Conservation (phyloP, 2,888 invertebrate genomes). For the Chymomyza fuscimana region DNA sequence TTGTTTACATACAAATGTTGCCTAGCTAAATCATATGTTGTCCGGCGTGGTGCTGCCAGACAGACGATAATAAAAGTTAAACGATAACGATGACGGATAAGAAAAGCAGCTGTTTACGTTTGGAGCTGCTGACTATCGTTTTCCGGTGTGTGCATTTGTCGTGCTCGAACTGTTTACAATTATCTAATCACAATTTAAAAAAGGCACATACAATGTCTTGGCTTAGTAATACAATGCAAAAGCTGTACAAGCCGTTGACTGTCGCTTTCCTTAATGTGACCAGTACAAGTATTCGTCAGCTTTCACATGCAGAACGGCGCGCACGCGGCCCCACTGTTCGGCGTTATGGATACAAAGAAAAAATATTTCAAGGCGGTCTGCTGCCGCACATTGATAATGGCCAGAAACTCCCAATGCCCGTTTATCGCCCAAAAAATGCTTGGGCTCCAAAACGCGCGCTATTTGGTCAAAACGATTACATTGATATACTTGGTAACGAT, state of each 20-base stretch:
- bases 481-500: conserved; percentile 95
- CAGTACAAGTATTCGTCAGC: conserved; percentile 82
- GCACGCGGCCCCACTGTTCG: conserved; percentile 82
- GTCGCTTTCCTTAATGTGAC: conserved; percentile 3
- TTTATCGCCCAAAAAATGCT: conserved; percentile 85
- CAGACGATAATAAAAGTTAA: conserved; percentile 10
- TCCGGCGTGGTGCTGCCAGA: conserved; percentile 20
- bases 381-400: conserved; percentile 84
- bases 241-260: conserved; percentile 29
- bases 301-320: conserved; percentile 79
- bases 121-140: neutral
- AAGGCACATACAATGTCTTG: conserved; percentile 51
- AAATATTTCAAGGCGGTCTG: conserved; percentile 84
- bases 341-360: conserved; percentile 85
- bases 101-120: neutral
- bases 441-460: conserved; percentile 90
- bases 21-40: conserved; percentile 4
- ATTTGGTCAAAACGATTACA: conserved; percentile 98
- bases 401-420: conserved; percentile 83
- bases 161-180: conserved; percentile 51
- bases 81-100: conserved; percentile 8
- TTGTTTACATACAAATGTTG: conserved; percentile 27
- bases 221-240: conserved; percentile 52
- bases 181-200: conserved; percentile 59
- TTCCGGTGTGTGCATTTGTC: neutral